phyloP scores from a whole-genome alignment of 2,113 vertebrate species.

The Podarcis muralis region DNA sequence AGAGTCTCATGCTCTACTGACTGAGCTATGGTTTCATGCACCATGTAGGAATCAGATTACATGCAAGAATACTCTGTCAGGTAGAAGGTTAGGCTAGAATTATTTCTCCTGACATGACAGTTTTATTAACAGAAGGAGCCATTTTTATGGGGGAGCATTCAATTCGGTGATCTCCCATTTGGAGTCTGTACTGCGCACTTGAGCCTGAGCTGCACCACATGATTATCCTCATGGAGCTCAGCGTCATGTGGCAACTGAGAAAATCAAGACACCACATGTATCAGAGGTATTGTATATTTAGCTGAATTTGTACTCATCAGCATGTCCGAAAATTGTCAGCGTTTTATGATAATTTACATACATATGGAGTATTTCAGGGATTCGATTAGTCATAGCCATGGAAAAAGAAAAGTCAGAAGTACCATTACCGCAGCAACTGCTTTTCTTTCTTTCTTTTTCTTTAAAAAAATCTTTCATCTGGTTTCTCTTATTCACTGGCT shows the following conservation, averaged over 20 bases:
- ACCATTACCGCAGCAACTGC: neutral
- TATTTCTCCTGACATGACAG: neutral
- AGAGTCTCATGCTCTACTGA: too few relatives aligned
- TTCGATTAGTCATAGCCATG: neutral
- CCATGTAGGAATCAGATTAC: too few relatives aligned
- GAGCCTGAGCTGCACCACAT: neutral
- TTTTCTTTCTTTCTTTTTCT: neutral
- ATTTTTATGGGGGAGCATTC: neutral
- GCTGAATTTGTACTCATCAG: neutral
- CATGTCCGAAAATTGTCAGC: neutral
- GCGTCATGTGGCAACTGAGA: neutral
- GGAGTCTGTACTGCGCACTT: neutral
- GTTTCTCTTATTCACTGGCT: conserved; percentile 20
- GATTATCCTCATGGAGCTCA: neutral
- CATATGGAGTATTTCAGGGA: neutral
- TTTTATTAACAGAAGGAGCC: neutral
- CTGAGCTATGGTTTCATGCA: too few relatives aligned
- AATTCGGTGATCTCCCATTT: neutral
- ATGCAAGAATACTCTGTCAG: neutral
- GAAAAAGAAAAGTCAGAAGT: neutral
- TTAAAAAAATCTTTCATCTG: conserved; percentile 7
- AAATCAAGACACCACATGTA: neutral
- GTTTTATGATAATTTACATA: neutral
- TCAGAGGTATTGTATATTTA: neutral
- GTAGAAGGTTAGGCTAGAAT: neutral